Evolutionary conservation across 23 tunicate genomes (phyloP), one percentile per base, ranked within the genome.

Genomic region (Diplosoma virens): DNA sequence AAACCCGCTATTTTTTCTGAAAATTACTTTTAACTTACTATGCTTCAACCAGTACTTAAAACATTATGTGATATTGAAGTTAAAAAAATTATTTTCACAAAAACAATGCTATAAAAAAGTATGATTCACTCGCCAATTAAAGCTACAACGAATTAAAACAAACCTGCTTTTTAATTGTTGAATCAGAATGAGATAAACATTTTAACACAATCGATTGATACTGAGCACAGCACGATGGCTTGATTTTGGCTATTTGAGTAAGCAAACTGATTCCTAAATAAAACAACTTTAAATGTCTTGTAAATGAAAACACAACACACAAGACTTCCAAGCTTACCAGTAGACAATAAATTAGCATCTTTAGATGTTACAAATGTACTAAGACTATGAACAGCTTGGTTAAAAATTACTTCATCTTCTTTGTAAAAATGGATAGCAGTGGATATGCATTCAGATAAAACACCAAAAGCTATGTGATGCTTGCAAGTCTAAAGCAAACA

Each of bases 91-190:
- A n/a, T n/a, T n/a, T n/a, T n/a, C n/a, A n/a, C n/a, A n/a, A n/a
- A n/a, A n/a, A n/a, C n/a, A n/a, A n/a, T n/a, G n/a, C n/a, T n/a
- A n/a, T n/a, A n/a, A n/a, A n/a, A n/a, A n/a, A n/a, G n/a, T n/a
- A n/a, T n/a, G n/a, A n/a, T n/a, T n/a, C n/a, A n/a, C n/a, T n/a
- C n/a, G n/a, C n/a, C n/a, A n/a, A n/a, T n/a, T n/a, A 41, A 9
- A 41, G 14, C 50, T 41, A 9, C 14, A 41, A 41, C 9, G 14
- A 41, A 9, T 7, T 41, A 41, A 7, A 41, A 9, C 9, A 14
- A 27, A 80, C 84, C 77, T 80, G 84, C 34, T 68, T 68, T 55
- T 63, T 67, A 20, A 80, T 68, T 3, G 84, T 65, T 34, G 23
- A 4, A 27, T 80, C 84, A 31, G 68, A 9, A 27, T 80, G 77